phyloP scores from a whole-genome alignment of 2,797 vertebrate species.

The Tapera naevia region DNA sequence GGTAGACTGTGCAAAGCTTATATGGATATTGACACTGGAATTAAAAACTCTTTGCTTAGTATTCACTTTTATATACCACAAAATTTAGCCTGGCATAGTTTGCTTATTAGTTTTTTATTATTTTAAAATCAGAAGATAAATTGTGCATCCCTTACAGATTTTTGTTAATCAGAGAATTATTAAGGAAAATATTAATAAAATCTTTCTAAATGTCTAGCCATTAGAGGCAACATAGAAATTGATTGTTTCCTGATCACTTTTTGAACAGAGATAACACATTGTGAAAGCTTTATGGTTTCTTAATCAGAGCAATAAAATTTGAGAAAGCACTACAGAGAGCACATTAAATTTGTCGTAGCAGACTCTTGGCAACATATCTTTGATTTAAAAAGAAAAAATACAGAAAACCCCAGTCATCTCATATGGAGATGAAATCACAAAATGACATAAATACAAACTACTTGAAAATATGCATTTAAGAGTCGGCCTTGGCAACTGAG shows the following conservation, averaged over 20 bases:
- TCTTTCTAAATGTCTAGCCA: constrained; percentile 18
- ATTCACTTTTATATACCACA: constrained; percentile 15
- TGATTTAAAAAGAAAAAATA: neutral
- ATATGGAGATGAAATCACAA: neutral
- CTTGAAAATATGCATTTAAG: neutral
- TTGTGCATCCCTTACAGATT: neutral
- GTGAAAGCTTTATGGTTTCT: constrained; percentile 34
- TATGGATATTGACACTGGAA: constrained; percentile 58
- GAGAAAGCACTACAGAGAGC: neutral
- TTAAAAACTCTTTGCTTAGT: constrained; percentile 30
- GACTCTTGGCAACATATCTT: neutral
- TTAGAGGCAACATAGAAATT: constrained; percentile 17
- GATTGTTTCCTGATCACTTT: neutral
- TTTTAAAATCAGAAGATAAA: constrained; percentile 28
- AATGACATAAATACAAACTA: neutral
- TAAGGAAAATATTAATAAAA: constrained; percentile 19
- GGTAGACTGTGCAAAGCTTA: constrained; percentile 18
- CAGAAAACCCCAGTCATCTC: too few species aligned
- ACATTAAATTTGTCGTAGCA: constrained; percentile 7
- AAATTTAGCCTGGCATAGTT: constrained; percentile 4
- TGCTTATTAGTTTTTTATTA: neutral
- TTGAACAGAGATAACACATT: neutral
- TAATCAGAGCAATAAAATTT: constrained; percentile 43
- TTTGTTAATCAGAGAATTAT: constrained; percentile 43
- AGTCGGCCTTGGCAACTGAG: neutral